Evolutionary conservation across 2,113 vertebrate species (phyloP), one percentile per base, ranked within the genome.

Genomic region (Mixornis gularis): DNA sequence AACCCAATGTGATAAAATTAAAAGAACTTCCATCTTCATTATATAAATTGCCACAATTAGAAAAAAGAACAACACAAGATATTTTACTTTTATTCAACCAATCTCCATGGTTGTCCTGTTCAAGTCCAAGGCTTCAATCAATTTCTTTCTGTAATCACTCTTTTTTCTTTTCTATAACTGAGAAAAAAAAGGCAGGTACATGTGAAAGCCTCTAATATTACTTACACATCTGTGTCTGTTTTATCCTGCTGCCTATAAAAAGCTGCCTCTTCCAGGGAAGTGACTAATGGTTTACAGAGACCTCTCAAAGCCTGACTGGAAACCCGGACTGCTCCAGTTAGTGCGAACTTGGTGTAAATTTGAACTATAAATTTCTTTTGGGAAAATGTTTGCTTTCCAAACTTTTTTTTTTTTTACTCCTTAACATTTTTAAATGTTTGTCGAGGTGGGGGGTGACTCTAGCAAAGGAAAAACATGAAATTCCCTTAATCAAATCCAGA

Each of bases 321-420:
- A 97, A 97, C 79, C 92, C 38, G 79, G 94, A 95, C 97, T 95
- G 97, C 96, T 97, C 96, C 95, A 96, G 95, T 97, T 97, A 97
- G 96, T 96, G 95, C 25, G 93, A 97, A 97, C 95, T 97, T 97
- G 96, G 97, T 98, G 96, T 97, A 97, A 97, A 98, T 98, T 97
- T 97, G 97, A 97, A 98, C 97, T 96, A 97, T 97, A 98, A 97
- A 98, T 97, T 98, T 98, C 96, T 98, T 97, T 97, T 79, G 95
- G 96, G 96, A 96, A 97, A 96, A 97, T 96, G 95, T 96, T 98
- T 97, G 94, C 97, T 97, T 97, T 98, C 94, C 94, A 95, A 97
- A 96, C 79, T 94, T 91, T 62, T 93, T 96, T 78, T 78, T 87
- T 94, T 91, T 69, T 85, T 12, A 53, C 26, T 93, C 60, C 89